Conservation (phyloP, 1,140 invertebrate species). For the Ruditapes philippinarum region DNA sequence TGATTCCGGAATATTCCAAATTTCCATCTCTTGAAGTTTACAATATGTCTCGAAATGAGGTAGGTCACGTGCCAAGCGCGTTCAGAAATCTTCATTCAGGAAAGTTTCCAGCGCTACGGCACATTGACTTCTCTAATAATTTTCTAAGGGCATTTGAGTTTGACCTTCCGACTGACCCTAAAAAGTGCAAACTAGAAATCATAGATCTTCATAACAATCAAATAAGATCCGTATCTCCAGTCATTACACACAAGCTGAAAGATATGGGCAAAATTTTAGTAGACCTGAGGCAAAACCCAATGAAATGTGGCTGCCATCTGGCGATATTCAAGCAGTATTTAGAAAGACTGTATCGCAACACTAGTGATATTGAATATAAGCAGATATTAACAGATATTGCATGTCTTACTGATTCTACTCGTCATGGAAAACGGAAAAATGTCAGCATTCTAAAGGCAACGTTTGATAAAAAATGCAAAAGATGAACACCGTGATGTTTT, state of each 20-base stretch:
- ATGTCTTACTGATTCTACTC: neutral
- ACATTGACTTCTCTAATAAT: constrained; percentile 60
- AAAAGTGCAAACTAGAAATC: constrained; percentile 20
- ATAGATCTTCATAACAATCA: constrained; percentile 37
- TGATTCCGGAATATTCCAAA: constrained; percentile 49
- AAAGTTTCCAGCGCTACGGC: constrained; percentile 42
- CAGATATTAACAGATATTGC: constrained; percentile 36
- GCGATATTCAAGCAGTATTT: constrained; percentile 38
- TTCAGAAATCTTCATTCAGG: constrained; percentile 53
- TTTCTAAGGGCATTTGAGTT: constrained; percentile 47
- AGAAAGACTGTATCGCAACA: constrained; percentile 8
- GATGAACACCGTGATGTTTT: neutral
- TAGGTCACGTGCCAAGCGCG: constrained; percentile 29
- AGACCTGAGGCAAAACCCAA: constrained; percentile 40
- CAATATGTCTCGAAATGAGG: constrained; percentile 58
- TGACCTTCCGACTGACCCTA: constrained; percentile 47
- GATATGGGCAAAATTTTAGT: constrained; percentile 38
- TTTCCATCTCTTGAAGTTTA: constrained; percentile 57
- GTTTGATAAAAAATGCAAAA: constrained; percentile 50
- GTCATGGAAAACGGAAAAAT: neutral
- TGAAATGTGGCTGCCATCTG: constrained; percentile 25
- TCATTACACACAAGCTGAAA: constrained; percentile 15
- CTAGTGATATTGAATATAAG: neutral
- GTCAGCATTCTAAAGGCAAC: constrained; percentile 35
- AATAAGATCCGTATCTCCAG: neutral